Base-by-base conservation (phyloP, 1,140 invertebrate species). In the Melitaea cinxia region DNA sequence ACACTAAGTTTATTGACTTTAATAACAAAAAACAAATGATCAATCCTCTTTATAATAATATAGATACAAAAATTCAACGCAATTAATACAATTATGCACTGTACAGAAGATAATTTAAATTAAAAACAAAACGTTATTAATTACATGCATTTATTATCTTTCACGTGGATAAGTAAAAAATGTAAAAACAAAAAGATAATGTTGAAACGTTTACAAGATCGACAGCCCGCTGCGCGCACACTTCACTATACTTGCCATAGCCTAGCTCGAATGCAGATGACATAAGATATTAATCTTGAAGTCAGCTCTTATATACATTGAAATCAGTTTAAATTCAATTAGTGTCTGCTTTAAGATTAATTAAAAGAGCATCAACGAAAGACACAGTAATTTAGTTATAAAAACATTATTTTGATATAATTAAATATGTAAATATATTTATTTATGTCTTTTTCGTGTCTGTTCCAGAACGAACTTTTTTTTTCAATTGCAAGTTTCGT, bases 281-380 rank as follows among this genome's bases (percentile, higher is more conserved):
- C 37, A 45, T 35, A 26, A 24, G 14, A 26, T 15, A 57, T 57
- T 57, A 57, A 57, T 57, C 55, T 45, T 42, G 10, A 26, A 35
- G 37, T 45, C 37, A 35, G 37, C 55, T 57, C 55, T 57, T 45
- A 17, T 45, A 33, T 57, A 30, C 55, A 42, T 45, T 45, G 47
- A 26, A 57, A 57, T 57, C 30, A 57, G 47, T 57, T 39, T 57
- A 45, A 39, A 45, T 57, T 55, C n/a, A 35, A 55, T 55, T 57
- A 57, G 37, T 24, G 7, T 10, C 42, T 9, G 42, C 42, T 23
- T 21, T 1, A 39, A 45, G 55, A 57, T 57, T 57, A 57, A 57
- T 57, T 57, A 57, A 42, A 15, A 45, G 3, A 24, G 15, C 17
- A 30, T 23, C 19, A 30, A 47, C 9, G 42, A 12, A 23, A 23